Evolutionary conservation across 2,888 invertebrate genomes (phyloP), one percentile per base, ranked within the genome.

Genomic region (Zygothrica quintamaculata): DNA sequence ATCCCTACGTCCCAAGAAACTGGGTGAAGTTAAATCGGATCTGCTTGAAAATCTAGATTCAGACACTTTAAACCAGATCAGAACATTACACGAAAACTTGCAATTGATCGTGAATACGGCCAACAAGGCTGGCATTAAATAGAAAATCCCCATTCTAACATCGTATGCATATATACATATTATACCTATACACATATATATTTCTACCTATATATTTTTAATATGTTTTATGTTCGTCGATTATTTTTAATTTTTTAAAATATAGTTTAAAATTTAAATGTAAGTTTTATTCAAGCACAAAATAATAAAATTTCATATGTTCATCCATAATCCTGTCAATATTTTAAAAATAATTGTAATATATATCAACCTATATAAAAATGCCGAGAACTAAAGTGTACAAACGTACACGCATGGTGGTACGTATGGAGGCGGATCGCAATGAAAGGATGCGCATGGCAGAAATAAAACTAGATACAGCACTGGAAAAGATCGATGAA

Each of bases 1-100:
- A 1, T 91, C 90, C 6, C 61, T 91, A 62, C 87, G 90, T 0
- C 91, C 91, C n/a, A 90, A 89, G 48, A 88, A 87, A 29, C 68
- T 90, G 9, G 56, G 31, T 1, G 84, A 89, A 46, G 50, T 91
- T 1, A 88, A 90, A 37, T 46, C 82, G 1, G 87, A 89, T 18
- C 66, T 91, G 15, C 68, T 91, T 12, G 78, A 84, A 18, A 86
- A 80, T 13, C 84, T 91, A n/a, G 89, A 91, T 60, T 50, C 74
- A 13, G 85, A 88, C 7, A 91, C 91, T 0, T 57, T 90, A 0
- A 75, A 74, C 31, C 90, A 91, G 71, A 89, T 91, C 8, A 88
- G 79, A 65, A 88, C 89, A 7, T 60, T 91, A 55, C 90, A 91
- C 62, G 82, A 84, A 3, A 91, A 90, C 64, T 61, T 91, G 52